phyloP scores from a whole-genome alignment of 2,888 invertebrate species.

The Heliconius cydno region DNA sequence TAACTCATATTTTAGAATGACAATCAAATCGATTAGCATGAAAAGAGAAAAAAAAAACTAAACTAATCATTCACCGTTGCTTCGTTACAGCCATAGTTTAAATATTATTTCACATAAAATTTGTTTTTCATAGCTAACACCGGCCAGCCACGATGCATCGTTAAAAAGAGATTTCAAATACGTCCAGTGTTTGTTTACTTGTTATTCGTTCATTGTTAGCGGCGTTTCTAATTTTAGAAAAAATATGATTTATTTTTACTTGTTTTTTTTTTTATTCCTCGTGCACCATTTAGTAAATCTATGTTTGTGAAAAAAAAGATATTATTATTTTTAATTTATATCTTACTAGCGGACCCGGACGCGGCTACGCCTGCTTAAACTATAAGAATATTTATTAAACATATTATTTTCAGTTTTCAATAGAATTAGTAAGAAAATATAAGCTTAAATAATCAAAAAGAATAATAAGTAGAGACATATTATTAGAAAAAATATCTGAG shows the following conservation, averaged over 20 bases:
- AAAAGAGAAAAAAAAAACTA: background rate
- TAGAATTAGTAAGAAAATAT: too few species aligned
- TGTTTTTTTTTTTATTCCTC: background rate
- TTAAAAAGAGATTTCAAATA: constrained; percentile 43
- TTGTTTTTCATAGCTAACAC: constrained; percentile 22
- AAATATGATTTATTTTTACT: constrained; percentile 12
- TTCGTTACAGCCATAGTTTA: constrained; percentile 2
- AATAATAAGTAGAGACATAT: too few species aligned
- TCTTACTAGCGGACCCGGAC: too few species aligned
- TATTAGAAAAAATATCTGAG: too few species aligned
- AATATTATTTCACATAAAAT: constrained; percentile 26
- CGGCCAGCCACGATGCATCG: constrained; percentile 21
- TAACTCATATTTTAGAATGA: background rate
- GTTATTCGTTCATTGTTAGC: constrained; percentile 33
- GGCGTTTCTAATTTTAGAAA: constrained; percentile 36
- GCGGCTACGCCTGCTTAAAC: too few species aligned
- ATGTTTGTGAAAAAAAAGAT: too few species aligned
- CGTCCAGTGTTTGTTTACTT: constrained; percentile 32
- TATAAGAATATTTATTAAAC: too few species aligned
- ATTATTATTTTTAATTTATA: too few species aligned
- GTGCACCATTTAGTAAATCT: background rate
- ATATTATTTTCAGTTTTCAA: too few species aligned
- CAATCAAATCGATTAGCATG: too few species aligned
- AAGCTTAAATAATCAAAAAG: too few species aligned
- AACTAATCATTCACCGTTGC: background rate